Percentiles rank a stretch among this genome's conserved stretches.
Evolutionary conservation across 2,888 invertebrate genomes (phyloP).

Genomic region (Pherbina coryleti): DNA sequence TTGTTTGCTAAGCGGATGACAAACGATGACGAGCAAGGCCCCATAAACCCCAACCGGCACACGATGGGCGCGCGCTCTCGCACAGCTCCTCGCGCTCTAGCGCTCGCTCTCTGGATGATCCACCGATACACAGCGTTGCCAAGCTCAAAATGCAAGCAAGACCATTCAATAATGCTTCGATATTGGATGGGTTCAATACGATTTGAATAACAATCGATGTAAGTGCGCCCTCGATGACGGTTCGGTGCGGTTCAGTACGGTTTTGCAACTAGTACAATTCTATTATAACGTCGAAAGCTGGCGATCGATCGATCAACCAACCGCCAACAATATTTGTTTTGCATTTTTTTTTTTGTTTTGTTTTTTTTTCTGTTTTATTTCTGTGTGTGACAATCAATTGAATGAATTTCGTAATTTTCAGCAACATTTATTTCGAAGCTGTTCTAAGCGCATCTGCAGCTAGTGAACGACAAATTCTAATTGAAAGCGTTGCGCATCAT

Average conservation of each 20-base stretch:
- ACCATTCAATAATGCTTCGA: conserved; percentile 51
- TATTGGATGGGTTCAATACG: conserved; percentile 47
- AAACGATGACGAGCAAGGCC: conserved; percentile 33
- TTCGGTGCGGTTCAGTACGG: neutral
- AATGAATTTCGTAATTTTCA: conserved; percentile 12
- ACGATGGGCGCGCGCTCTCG: conserved; percentile 44
- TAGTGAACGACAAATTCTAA: conserved; percentile 37
- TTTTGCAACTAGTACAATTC: neutral
- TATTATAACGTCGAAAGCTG: neutral
- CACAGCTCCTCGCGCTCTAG: conserved; percentile 38
- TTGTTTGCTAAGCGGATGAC: conserved; percentile 5
- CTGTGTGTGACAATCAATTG: conserved; percentile 1
- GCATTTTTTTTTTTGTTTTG: neutral
- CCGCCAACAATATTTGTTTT: neutral
- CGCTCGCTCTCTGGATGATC: neutral
- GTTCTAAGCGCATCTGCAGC: neutral
- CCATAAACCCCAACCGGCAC: conserved; percentile 14
- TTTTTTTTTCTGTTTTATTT: neutral
- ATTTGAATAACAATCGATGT: conserved; percentile 54
- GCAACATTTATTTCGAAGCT: neutral
- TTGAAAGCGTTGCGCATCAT: conserved; percentile 51
- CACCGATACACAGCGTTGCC: conserved; percentile 50
- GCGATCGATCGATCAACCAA: neutral
- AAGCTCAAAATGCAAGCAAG: conserved; percentile 34
- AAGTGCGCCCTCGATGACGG: conserved; percentile 47